These are phyloP conservation scores for Protaetia brevitarsis DNA, from an alignment of 1,140 invertebrate species.

Conservation along the genomic window DNA sequence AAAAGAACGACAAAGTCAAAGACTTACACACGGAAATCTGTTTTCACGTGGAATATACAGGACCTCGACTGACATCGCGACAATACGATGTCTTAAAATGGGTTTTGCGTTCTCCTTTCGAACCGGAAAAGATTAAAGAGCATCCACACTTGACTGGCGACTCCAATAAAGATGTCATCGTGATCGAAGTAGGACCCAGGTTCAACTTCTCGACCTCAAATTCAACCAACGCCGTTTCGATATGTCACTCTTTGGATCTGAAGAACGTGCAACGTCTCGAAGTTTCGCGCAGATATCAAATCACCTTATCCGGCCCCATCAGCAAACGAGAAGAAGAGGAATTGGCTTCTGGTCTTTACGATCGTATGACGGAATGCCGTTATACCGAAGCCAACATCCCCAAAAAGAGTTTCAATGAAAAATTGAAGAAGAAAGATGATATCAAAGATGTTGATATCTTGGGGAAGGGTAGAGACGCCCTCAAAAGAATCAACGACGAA, in stretches of 20 bases:
- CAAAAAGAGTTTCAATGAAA: slow-evolving; percentile 67
- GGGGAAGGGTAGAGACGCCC: slow-evolving; percentile 68
- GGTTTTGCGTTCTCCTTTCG: slow-evolving; percentile 67
- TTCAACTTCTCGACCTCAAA: slow-evolving; percentile 93
- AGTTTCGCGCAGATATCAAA: slow-evolving; percentile 72
- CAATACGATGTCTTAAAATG: slow-evolving; percentile 61
- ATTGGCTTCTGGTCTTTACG: slow-evolving; percentile 67
- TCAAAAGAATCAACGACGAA: slow-evolving; percentile 79
- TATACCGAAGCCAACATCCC: slow-evolving; percentile 68
- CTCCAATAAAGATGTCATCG: slow-evolving; percentile 49
- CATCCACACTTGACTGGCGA: slow-evolving; percentile 35
- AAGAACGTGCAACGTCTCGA: slow-evolving; percentile 74
- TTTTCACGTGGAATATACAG: slow-evolving; percentile 69
- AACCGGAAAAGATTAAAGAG: slow-evolving; percentile 53
- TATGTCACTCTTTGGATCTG: slow-evolving; percentile 80
- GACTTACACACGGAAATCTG: slow-evolving; percentile 70
- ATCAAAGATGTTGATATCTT: slow-evolving; percentile 70
- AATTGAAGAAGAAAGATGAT: slow-evolving; percentile 53
- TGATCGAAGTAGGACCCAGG: slow-evolving; percentile 81
- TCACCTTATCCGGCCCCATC: slow-evolving; percentile 53
- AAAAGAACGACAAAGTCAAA: slow-evolving; percentile 31
- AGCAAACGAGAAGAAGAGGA: slow-evolving; percentile 50
- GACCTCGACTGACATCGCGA: slow-evolving; percentile 54
- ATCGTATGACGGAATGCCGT: slow-evolving; percentile 78
- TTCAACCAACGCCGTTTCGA: slow-evolving; percentile 93